Evolutionary conservation across 92 coral and sea anemone genomes (phyloP).

Genomic region (Bergia sp.): DNA sequence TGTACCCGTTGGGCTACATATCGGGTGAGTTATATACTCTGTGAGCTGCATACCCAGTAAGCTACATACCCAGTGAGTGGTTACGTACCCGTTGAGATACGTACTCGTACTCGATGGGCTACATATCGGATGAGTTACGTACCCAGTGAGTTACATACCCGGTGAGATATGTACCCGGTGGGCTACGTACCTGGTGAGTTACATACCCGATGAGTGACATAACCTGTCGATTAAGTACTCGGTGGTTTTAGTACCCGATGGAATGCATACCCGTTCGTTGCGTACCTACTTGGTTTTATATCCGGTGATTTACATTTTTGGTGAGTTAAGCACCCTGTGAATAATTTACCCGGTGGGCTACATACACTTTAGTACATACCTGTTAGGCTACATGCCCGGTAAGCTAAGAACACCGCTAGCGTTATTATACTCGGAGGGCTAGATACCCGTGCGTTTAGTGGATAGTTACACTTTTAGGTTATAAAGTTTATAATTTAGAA

Average conservation of each 20-base stretch:
- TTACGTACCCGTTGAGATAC: slow-evolving; percentile 16
- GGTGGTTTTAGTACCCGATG: not conserved
- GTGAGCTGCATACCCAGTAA: not conserved
- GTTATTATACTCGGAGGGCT: not conserved
- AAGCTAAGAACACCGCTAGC: too few relatives aligned
- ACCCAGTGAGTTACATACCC: not conserved
- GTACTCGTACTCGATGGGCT: slow-evolving; percentile 17
- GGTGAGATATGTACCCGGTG: not conserved
- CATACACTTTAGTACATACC: not conserved
- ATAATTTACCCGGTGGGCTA: not conserved
- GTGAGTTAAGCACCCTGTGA: slow-evolving; percentile 38
- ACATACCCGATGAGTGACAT: not conserved
- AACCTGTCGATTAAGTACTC: not conserved
- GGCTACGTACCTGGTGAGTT: slow-evolving; percentile 37
- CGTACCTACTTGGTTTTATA: not conserved
- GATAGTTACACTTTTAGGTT: too few relatives aligned
- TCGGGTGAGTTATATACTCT: not conserved
- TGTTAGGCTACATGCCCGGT: slow-evolving; percentile 35
- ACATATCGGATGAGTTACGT: slow-evolving; percentile 36
- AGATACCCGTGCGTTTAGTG: too few relatives aligned
- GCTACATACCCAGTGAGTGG: slow-evolving; percentile 76
- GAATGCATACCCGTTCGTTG: not conserved
- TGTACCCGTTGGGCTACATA: not conserved
- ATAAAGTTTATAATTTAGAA: too few relatives aligned
- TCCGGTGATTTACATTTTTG: slow-evolving; percentile 18